Base-by-base conservation (phyloP, 2,888 invertebrate species). In the Volucella zonaria region DNA sequence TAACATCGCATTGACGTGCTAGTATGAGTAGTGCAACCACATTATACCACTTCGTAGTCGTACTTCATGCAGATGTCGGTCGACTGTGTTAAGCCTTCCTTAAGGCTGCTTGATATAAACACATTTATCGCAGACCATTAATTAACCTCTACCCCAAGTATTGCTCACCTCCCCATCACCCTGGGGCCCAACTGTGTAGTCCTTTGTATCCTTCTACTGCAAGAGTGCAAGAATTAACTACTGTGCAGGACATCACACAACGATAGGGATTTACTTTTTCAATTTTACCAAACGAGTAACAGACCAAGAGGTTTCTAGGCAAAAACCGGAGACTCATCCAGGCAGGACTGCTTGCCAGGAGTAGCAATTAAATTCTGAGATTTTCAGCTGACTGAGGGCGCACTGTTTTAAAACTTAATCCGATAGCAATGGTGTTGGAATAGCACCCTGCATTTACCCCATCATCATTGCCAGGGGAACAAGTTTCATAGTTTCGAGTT, bases 61-160 rank as follows among this genome's bases (percentile, higher is more conserved):
- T 31, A 45, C 31, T 12, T 23, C 59, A 61, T 74, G 31, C 59
- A 45, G 40, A 47, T 61, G 47, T 51, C 58, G 40, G 45, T 45
- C 68, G 66, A 64, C 67, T 52, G 59, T 70, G 43, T 12, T 66
- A 56, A 66, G 61, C 66, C 66, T 68, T 59, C 38, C 47, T 76
- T 75, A 56, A 76, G 64, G 59, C 76, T 52, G 68, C 67, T 85
- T 68, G 59, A 81, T 85, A 73, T 68, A 81, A 81, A 81, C 67
- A 85, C 71, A 81, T 77, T 85, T 85, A 81, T 85, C 67, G 85
- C 73, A 85, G 76, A 81, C 81, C 51, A 85, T 85, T 85, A 85
- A 85, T 85, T 85, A 85, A 77, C 81, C 56, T 52, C 47, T 31
- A 42, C 45, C 54, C 52, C 42, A 31, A 4, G 6, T 31, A 31